Evolutionary conservation across 2,888 invertebrate genomes (phyloP).

Genomic region (Calephelis perditalis): DNA sequence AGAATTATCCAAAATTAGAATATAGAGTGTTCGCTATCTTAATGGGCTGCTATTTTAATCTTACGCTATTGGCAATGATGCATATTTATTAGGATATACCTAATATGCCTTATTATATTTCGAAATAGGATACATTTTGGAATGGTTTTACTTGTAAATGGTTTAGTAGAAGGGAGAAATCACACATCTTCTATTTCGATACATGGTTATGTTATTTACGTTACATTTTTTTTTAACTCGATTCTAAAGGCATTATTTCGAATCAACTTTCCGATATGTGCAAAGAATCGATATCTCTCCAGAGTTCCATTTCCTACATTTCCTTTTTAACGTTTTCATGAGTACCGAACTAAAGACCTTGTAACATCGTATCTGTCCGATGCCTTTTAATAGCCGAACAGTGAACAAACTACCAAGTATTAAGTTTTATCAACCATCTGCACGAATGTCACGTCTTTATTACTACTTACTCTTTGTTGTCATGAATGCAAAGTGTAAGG

Average conservation of each 20-base stretch:
- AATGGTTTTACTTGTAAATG: too few relatives aligned
- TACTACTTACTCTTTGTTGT: slow-evolving; percentile 75
- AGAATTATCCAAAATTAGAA: too few relatives aligned
- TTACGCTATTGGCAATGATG: too few relatives aligned
- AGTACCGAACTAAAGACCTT: slow-evolving; percentile 67
- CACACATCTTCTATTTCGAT: too few relatives aligned
- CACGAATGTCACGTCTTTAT: slow-evolving; percentile 76
- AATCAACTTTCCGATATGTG: too few relatives aligned
- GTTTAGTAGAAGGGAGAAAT: too few relatives aligned
- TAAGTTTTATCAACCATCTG: slow-evolving; percentile 75
- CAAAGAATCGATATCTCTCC: slow-evolving; percentile 55
- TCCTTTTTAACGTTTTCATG: slow-evolving; percentile 65
- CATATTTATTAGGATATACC: too few relatives aligned
- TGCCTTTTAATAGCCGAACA: slow-evolving; percentile 67
- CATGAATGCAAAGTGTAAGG: slow-evolving; percentile 59
- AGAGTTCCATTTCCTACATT: slow-evolving; percentile 51
- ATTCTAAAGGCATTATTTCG: neutral
- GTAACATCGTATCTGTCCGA: slow-evolving; percentile 69
- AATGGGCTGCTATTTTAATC: too few relatives aligned
- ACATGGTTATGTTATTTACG: too few relatives aligned
- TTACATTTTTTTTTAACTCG: slow-evolving; percentile 16
- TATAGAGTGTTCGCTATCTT: too few relatives aligned
- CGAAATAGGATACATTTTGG: too few relatives aligned
- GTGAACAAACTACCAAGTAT: slow-evolving; percentile 69
- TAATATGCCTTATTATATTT: too few relatives aligned